Base-by-base conservation (phyloP, 2,888 invertebrate species). In the Hyalella azteca region DNA sequence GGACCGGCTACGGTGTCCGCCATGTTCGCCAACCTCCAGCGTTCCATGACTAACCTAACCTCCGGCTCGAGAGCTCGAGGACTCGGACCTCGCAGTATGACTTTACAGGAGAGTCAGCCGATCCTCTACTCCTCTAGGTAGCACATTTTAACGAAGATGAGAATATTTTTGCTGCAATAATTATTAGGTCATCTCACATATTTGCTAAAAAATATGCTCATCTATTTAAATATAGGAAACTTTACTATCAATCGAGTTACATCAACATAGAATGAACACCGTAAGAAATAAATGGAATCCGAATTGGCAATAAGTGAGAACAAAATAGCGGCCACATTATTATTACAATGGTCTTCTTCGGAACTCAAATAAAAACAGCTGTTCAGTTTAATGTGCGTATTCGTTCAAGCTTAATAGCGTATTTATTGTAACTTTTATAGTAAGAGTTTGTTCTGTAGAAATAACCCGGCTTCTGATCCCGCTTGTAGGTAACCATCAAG, bases 141-240 rank as follows among this genome's bases (percentile, higher is more conserved):
- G 66, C 66, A 66, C 66, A 66, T 66, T 66, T 66, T 66, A 32
- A 66, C 36, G 29, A 36, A 66, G 36, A 36, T 15, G 19, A 36
- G 66, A 66, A 66, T 66, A 66, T 66, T 66, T 66, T 66, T 66
- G 66, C 66, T 66, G 66, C 66, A 66, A 66, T 66, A 66, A 66
- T 36, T 26, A 32, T 9, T 36, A 66, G 36, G n/a, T 66, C 36
- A n/a, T 66, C 36, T n/a, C 19, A 36, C 66, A 66, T 36, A 66
- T 66, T 36, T 32, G 36, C 36, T 66, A 36, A 66, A 19, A 19
- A 66, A 66, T 66, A 66, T 66, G 66, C 66, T 66, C 66, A 66
- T 66, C 66, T 36, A 36, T 2, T 36, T 66, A 66, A 36, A 5
- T 9, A 29, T 66, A 66, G 36, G 54, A 54, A 54, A 4, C 7